Conservation (phyloP, 2,888 invertebrate genomes). For the Gymnoscelis rufifasciata region DNA sequence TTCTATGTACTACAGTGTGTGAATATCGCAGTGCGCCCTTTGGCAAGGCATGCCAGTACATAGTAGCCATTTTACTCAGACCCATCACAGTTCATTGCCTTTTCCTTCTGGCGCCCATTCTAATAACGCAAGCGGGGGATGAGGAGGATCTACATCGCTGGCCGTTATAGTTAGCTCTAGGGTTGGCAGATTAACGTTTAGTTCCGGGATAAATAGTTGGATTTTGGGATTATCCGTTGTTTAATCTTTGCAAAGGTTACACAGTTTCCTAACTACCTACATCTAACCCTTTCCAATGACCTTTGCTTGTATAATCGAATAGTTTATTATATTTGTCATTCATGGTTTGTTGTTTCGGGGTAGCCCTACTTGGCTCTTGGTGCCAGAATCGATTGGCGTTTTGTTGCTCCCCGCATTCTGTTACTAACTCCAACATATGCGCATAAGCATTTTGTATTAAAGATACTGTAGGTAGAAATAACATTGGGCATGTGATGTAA, state of each 20-base stretch:
- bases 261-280: constrained; percentile 11
- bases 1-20: constrained; percentile 31
- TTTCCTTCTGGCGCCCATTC: constrained; percentile 30
- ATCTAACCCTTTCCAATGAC: not conserved
- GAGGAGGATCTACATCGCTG: constrained; percentile 43
- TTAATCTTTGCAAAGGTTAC: constrained; percentile 23
- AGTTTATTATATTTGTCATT: constrained; percentile 21
- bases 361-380: constrained; percentile 40
- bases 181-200: constrained; percentile 35
- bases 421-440: constrained; percentile 40
- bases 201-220: constrained; percentile 29
- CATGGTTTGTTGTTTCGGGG: constrained; percentile 29
- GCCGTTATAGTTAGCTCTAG: constrained; percentile 44
- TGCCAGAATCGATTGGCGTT: constrained; percentile 55
- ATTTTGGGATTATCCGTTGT: constrained; percentile 28
- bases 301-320: constrained; percentile 7
- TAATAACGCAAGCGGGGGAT: constrained; percentile 34
- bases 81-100: constrained; percentile 50
- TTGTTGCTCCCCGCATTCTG: constrained; percentile 47
- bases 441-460: constrained; percentile 26
- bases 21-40: constrained; percentile 50
- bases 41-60: constrained; percentile 54
- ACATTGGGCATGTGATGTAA: constrained; percentile 36
- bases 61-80: constrained; percentile 41
- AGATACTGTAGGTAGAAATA: constrained; percentile 12